phyloP scores from a whole-genome alignment of 2,797 vertebrate genomes.

The Rhinoraja longicauda region DNA sequence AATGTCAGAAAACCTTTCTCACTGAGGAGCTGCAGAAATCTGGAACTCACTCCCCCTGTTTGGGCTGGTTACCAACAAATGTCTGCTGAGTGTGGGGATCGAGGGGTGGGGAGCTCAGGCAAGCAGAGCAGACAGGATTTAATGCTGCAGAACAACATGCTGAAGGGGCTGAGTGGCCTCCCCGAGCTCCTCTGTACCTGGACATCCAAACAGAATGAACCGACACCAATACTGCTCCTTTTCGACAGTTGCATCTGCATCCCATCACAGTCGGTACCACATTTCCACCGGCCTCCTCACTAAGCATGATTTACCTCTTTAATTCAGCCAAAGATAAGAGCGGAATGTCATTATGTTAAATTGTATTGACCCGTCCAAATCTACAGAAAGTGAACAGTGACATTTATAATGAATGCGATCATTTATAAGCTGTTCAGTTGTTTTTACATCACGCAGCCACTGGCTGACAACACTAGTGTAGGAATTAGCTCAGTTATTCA shows the following conservation, averaged over 20 bases:
- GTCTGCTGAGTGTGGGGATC: not conserved
- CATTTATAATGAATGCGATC: conserved; percentile 8
- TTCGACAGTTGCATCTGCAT: not conserved
- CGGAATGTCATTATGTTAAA: conserved; percentile 1
- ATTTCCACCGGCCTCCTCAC: not conserved
- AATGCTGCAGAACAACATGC: not conserved
- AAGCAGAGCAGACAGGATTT: not conserved
- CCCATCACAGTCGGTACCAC: not conserved
- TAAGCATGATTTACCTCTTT: conserved; percentile 28
- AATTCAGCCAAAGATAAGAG: conserved; percentile 11
- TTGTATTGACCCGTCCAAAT: not conserved
- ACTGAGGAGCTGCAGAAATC: not conserved
- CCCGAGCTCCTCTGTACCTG: too few species aligned
- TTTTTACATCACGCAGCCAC: not conserved
- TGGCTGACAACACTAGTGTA: not conserved
- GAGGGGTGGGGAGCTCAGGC: not conserved
- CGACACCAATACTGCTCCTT: not conserved
- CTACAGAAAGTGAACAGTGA: not conserved
- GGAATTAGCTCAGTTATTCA: conserved; percentile 23
- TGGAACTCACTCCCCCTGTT: not conserved
- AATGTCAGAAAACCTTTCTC: not conserved
- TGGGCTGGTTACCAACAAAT: not conserved
- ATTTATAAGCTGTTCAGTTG: conserved; percentile 26
- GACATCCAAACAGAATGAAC: not conserved
- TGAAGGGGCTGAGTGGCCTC: not conserved